Conservation (phyloP, 2,113 vertebrate genomes). For the Prietella phreatophila region DNA sequence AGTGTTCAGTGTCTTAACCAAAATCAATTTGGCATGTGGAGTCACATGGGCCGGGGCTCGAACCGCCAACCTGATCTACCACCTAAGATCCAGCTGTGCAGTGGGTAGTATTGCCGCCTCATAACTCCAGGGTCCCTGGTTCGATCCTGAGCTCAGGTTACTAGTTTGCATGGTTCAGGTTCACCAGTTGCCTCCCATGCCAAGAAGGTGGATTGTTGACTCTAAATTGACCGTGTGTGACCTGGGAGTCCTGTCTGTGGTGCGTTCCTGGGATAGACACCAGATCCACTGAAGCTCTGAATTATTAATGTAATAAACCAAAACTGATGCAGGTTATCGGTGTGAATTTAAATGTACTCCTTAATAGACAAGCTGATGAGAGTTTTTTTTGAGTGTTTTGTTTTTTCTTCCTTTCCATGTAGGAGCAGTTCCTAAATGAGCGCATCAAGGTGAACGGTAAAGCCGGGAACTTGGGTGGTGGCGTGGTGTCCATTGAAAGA, state of each 20-base stretch:
- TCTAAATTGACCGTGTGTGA: neutral
- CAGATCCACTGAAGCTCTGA: neutral
- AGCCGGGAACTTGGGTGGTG: slow-evolving; percentile 89
- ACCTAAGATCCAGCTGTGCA: neutral
- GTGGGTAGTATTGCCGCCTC: neutral
- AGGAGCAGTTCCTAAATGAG: slow-evolving; percentile 98
- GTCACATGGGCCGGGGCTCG: no score
- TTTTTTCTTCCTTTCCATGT: neutral
- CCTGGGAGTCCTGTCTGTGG: neutral
- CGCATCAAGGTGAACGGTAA: slow-evolving; percentile 97
- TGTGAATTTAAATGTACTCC: neutral
- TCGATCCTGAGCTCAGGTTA: neutral
- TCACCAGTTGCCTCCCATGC: neutral
- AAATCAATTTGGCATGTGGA: no score
- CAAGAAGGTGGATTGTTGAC: neutral
- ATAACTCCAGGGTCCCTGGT: neutral
- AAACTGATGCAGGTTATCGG: neutral
- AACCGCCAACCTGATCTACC: no score
- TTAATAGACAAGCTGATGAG: neutral
- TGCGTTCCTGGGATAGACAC: neutral
- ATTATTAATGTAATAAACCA: neutral
- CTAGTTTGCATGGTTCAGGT: neutral
- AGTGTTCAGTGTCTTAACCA: no score
- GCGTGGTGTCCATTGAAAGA: slow-evolving; percentile 90
- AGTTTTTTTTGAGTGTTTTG: no score